Evolutionary conservation across 1,140 invertebrate genomes (phyloP), one percentile per base, ranked within the genome.

Genomic region (Chlorops oryzae): DNA sequence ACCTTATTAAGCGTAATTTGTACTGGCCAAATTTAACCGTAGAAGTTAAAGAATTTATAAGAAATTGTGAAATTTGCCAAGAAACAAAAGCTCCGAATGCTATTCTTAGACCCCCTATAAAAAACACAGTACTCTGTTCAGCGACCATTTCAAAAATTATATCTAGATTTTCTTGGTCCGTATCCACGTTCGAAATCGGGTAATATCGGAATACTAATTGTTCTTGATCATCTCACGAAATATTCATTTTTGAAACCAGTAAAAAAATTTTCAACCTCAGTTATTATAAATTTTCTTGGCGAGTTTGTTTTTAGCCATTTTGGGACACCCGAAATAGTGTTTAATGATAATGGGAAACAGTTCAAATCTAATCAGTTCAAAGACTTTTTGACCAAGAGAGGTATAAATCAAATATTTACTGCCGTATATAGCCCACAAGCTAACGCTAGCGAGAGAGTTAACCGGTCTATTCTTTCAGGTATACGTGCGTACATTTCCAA

Each of bases 271-370:
- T 23, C 21, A 2, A 39, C 45, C 9, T 7, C 13, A 22, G 7
- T 9, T 2, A 35, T 48, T 41, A 10, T 13, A 21, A 17, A 34
- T 13, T 47, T 24, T 24, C 15, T 52, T 2, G 20, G 43, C 35
- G 27, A 43, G 3, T 13, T 48, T 5, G 27, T 55, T 2, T 42
- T 55, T 18, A 21, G 18, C 15, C 17, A 27, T 15, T 55, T 32
- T 42, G 53, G 43, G 3, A 22, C 41, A 4, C 55, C 55, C 12
- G 42, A 52, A 35, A 21, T 35, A 9, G 35, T 46, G 6, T 23
- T 53, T 3, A 46, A 27, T 15, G 51, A 56, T 21, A 56, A 52
- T 21, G 50, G 50, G 17, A 25, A 21, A 5, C 50, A 52, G 40
- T 55, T 53, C 27, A 49, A 45, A n/a, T 18, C 53, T 10, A 38